Base-by-base conservation (phyloP, 1,140 invertebrate genomes). In the Aphelinus certus region DNA sequence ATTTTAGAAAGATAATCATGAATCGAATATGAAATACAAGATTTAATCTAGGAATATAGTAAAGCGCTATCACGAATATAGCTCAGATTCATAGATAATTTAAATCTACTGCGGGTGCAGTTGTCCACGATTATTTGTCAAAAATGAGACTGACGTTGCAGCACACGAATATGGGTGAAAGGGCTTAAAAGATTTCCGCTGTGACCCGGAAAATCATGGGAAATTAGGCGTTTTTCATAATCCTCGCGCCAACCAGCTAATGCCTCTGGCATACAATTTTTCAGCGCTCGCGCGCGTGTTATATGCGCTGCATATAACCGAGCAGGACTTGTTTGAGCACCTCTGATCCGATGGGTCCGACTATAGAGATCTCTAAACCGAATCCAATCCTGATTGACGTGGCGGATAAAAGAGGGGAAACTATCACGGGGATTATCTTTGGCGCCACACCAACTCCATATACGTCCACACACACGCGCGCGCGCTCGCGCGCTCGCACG, bases 331-430 rank as follows among this genome's bases (percentile, higher is more conserved):
- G 63, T 80, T 80, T 81, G 83, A 85, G 82, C 82, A 83, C 78
- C 83, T 79, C 83, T 82, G 81, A 80, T 78, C 79, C 76, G 71
- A 77, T 75, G 71, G 79, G 76, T 81, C 82, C 78, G 80, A 79
- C 80, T 81, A 84, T 81, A 82, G 83, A 83, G 82, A 82, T n/a
- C 58, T 61, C 79, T 81, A 82, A 84, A 83, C 82, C 83, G 81
- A 85, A 81, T 84, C 79, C 82, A 85, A 86, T 86, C 84, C 83
- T 86, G 84, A 86, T 83, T 86, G 84, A 86, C 84, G 81, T 81
- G 78, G 64, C 75, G 75, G 77, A 80, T 81, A 83, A 81, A 81
- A 82, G 78, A 81, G 77, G 81, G 83, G 82, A 80, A 83, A 83
- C 83, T 86, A 85, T 85, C 84, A 77, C 77, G 71, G 58, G 84